A percentile compares a stretch with the other conserved stretches of the same genome.
These are phyloP conservation scores for Oophaga sylvatica DNA, from an alignment of 2,797 vertebrate genomes.

Conservation along the genomic window DNA sequence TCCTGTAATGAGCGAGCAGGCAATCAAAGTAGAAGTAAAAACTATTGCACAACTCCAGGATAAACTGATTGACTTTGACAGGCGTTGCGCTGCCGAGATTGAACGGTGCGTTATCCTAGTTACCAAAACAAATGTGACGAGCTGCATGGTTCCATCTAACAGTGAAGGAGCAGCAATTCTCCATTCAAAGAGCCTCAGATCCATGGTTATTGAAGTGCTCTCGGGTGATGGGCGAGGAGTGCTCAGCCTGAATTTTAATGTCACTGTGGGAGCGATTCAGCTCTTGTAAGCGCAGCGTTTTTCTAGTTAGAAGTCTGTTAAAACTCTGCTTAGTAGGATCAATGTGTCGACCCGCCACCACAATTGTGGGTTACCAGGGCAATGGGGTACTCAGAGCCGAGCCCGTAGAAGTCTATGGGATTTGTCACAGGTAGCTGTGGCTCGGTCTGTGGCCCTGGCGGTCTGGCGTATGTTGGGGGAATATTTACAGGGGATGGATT, in stretches of 20 bases:
- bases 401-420: too few relatives aligned
- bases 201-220: not conserved
- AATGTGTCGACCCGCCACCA: too few relatives aligned
- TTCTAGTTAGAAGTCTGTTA: slow-evolving; percentile 5
- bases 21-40: not conserved
- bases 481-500: too few relatives aligned
- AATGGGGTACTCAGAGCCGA: too few relatives aligned
- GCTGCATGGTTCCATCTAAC: not conserved
- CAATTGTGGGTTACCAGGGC: too few relatives aligned
- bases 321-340: slow-evolving; percentile 17
- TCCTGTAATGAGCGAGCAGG: not conserved
- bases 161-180: not conserved
- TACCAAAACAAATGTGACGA: slow-evolving; percentile 18
- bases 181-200: not conserved
- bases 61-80: slow-evolving; percentile 1
- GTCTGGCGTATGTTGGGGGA: too few relatives aligned
- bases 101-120: slow-evolving; percentile 11
- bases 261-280: slow-evolving; percentile 15
- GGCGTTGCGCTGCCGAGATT: not conserved
- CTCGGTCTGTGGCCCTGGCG: too few relatives aligned
- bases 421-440: too few relatives aligned
- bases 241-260: slow-evolving; percentile 10
- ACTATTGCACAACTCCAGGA: not conserved
- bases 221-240: not conserved
- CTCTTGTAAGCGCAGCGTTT: not conserved